phyloP scores from a whole-genome alignment of 2,797 vertebrate genomes.

The Tinamus major region DNA sequence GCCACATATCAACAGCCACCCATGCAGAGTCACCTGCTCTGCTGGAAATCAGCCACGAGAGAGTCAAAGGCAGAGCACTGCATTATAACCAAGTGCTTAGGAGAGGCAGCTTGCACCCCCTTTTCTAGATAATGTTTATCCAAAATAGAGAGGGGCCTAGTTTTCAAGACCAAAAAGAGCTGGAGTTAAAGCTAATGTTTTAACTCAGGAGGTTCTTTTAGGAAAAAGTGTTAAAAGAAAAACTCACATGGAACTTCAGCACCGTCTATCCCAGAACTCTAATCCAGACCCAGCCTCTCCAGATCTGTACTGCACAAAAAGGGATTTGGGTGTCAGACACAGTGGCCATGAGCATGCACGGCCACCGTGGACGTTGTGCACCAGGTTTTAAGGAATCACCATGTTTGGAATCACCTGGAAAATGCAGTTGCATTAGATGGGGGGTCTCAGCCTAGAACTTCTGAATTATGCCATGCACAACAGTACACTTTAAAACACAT shows the following conservation, averaged over 20 bases:
- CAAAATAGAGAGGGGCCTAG: not conserved
- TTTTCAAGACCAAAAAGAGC: no score
- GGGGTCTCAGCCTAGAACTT: not conserved
- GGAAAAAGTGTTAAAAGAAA: not conserved
- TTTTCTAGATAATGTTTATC: not conserved
- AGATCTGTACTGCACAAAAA: not conserved
- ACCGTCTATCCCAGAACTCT: not conserved
- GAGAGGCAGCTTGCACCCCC: not conserved
- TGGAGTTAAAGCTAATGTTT: not conserved
- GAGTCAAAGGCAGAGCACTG: no score
- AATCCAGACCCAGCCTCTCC: not conserved
- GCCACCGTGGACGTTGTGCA: not conserved
- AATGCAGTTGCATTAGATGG: not conserved
- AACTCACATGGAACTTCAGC: not conserved
- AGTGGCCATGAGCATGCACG: not conserved
- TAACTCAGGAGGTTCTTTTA: not conserved
- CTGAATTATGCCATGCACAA: not conserved
- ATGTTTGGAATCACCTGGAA: no score
- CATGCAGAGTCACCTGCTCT: not conserved
- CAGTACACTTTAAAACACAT: not conserved
- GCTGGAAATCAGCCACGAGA: not conserved
- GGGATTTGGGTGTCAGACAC: not conserved
- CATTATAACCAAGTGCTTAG: not conserved
- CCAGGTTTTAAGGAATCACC: not conserved
- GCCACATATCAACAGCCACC: no score